phyloP scores from a whole-genome alignment of 2,797 vertebrate species.

The Cirrhinus mrigala region DNA sequence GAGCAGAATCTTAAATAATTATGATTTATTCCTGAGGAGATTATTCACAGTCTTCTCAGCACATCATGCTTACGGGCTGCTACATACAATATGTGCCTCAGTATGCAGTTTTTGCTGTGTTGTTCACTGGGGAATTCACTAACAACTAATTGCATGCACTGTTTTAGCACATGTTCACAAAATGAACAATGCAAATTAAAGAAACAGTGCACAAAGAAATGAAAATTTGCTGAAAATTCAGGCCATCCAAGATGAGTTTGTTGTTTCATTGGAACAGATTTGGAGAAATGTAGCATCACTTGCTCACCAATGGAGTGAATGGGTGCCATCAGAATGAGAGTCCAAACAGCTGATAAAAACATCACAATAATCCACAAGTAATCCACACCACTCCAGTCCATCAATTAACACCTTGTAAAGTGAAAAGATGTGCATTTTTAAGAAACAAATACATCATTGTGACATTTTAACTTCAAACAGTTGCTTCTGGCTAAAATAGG shows the following conservation, averaged over 20 bases:
- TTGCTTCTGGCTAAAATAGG: too few relatives aligned
- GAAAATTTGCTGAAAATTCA: neutral
- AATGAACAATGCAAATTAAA: neutral
- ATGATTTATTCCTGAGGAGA: slow-evolving; percentile 23
- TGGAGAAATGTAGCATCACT: too few relatives aligned
- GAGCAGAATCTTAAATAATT: slow-evolving; percentile 32
- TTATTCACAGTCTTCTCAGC: slow-evolving; percentile 30
- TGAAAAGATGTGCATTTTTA: too few relatives aligned
- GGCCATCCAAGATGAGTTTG: neutral
- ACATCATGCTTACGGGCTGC: slow-evolving; percentile 1
- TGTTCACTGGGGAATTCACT: neutral
- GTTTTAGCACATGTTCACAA: neutral
- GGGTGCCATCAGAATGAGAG: too few relatives aligned
- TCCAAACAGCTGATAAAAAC: too few relatives aligned
- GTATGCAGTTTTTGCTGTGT: neutral
- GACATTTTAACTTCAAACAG: too few relatives aligned
- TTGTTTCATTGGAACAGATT: neutral
- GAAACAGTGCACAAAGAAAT: neutral
- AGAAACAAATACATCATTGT: too few relatives aligned
- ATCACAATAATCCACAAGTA: too few relatives aligned
- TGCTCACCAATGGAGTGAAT: too few relatives aligned
- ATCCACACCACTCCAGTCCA: too few relatives aligned
- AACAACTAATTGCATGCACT: neutral
- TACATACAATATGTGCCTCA: neutral
- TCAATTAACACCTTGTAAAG: too few relatives aligned